Conservation (phyloP, 2,113 vertebrate genomes). For the Dromiciops gliroides region DNA sequence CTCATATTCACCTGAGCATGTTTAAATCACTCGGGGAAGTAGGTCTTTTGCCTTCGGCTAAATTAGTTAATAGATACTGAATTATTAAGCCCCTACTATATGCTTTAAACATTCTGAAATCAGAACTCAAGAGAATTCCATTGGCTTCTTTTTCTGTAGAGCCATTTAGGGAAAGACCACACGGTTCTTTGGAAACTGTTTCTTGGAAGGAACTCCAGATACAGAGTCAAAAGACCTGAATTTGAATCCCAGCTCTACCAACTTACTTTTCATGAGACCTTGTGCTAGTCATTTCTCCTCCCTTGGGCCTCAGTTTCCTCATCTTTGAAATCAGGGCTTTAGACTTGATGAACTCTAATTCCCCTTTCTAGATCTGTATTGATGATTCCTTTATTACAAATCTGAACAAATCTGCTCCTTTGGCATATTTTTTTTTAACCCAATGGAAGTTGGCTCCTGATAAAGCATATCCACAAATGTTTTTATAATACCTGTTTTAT, state of each 20-base stretch:
- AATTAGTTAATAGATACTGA: neutral
- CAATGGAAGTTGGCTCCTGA: neutral
- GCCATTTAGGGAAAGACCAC: neutral
- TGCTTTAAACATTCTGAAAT: neutral
- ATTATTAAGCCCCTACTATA: neutral
- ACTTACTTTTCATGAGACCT: neutral
- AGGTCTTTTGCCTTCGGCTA: conserved; percentile 6
- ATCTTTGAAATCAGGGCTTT: neutral
- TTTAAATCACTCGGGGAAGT: conserved; percentile 38
- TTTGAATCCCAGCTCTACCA: neutral
- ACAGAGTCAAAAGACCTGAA: neutral
- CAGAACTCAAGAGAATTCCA: neutral
- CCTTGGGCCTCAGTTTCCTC: neutral
- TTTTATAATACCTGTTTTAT: neutral
- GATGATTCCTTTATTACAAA: neutral
- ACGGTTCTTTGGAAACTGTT: no score
- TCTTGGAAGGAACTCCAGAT: neutral
- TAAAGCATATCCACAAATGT: neutral
- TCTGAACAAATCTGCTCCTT: neutral
- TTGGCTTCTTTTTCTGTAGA: neutral
- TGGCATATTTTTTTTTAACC: conserved; percentile 13
- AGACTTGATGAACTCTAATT: neutral
- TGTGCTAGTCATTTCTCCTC: neutral
- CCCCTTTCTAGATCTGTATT: neutral
- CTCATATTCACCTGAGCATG: neutral